A percentile compares a stretch with the other conserved stretches of the same genome.
These are phyloP conservation scores for Lepidurus apus DNA, from an alignment of 1,140 invertebrate species.

Conservation along the genomic window DNA sequence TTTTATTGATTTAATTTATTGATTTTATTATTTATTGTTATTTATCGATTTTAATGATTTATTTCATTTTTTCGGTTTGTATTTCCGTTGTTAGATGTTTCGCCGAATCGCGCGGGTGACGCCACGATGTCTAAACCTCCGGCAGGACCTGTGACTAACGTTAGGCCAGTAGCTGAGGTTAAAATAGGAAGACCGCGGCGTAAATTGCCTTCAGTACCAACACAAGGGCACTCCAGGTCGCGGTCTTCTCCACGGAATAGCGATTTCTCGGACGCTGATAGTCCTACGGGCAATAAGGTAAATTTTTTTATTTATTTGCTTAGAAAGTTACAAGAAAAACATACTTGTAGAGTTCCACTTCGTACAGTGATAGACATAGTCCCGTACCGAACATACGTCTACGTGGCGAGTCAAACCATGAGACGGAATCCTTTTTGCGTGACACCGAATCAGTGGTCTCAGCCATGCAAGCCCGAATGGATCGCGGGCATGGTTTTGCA, in stretches of 20 bases:
- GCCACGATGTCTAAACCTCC: conserved; percentile 37
- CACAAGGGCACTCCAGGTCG: conserved; percentile 34
- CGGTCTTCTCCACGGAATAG: conserved; percentile 34
- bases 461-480: conserved; percentile 45
- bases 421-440: conserved; percentile 50
- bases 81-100: conserved; percentile 22
- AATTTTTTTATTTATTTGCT: neutral
- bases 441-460: conserved; percentile 53
- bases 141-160: conserved; percentile 31
- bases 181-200: conserved; percentile 11
- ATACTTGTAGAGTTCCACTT: neutral
- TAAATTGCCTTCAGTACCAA: conserved; percentile 30
- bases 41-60: neutral
- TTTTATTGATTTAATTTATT: neutral
- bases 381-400: neutral
- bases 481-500: conserved; percentile 29
- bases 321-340: neutral
- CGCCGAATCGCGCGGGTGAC: neutral
- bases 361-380: conserved; percentile 2
- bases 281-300: conserved; percentile 35
- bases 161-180: conserved; percentile 33
- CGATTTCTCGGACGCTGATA: conserved; percentile 37
- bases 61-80: neutral
- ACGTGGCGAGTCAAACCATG: conserved; percentile 48
- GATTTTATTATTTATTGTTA: neutral